These are phyloP conservation scores for Indicator indicator DNA, from an alignment of 2,113 vertebrate genomes.

Conservation along the genomic window DNA sequence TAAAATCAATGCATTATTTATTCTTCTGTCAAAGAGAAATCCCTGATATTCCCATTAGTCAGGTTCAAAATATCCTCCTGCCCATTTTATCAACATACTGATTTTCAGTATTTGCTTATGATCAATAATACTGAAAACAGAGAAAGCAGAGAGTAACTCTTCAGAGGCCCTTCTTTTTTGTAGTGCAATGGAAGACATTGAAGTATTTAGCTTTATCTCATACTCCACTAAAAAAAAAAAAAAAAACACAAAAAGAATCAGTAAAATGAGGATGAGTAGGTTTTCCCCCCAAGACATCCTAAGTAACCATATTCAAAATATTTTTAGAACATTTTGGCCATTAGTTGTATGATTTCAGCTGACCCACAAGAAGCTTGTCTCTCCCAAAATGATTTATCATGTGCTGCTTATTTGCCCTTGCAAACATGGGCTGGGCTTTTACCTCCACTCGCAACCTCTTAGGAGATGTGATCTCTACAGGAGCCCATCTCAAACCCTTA, in stretches of 20 bases:
- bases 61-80: conserved; percentile 4
- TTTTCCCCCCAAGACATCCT: neutral
- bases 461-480: neutral
- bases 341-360: neutral
- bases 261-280: neutral
- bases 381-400: neutral
- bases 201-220: neutral
- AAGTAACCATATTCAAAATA: neutral
- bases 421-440: neutral
- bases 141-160: neutral
- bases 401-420: neutral
- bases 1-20: neutral
- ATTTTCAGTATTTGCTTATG: neutral
- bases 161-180: neutral
- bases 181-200: neutral
- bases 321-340: neutral
- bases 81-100: neutral
- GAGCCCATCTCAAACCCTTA: neutral
- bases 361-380: neutral
- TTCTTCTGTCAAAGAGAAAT: conserved; percentile 36
- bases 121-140: neutral
- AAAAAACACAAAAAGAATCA: neutral
- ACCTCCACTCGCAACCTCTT: neutral
- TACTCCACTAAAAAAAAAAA: neutral
- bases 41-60: neutral